phyloP scores from a whole-genome alignment of 2,888 invertebrate genomes.

The Marasmarcha lunaedactyla region DNA sequence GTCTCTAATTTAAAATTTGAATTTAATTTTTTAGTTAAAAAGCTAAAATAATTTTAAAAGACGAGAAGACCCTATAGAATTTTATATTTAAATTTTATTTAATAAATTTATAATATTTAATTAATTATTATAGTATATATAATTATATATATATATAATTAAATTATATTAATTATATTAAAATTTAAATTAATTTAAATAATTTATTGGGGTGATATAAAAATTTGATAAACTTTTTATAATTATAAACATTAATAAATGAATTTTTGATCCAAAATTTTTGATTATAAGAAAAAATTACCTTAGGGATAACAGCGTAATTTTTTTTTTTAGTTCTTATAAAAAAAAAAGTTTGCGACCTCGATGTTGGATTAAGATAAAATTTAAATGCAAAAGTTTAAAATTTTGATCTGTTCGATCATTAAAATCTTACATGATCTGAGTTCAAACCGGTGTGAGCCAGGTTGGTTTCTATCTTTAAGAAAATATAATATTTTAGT shows the following conservation, averaged over 20 bases:
- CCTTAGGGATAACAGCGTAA: conserved; percentile 89
- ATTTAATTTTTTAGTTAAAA: conserved; percentile 71
- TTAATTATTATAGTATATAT: too few species aligned
- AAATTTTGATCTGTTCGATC: conserved; percentile 84
- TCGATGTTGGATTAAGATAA: conserved; percentile 90
- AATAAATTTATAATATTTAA: conserved; percentile 20
- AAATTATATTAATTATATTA: too few species aligned
- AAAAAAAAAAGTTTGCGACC: conserved; percentile 82
- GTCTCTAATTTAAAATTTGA: conserved; percentile 55
- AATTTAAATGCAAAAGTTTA: conserved; percentile 75
- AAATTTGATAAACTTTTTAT: conserved; percentile 71
- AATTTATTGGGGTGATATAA: conserved; percentile 76
- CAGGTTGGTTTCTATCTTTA: conserved; percentile 89
- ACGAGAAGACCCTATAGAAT: conserved; percentile 86
- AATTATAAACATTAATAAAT: conserved; percentile 37
- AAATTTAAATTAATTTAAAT: conserved; percentile 25
- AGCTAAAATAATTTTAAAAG: conserved; percentile 74
- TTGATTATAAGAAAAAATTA: conserved; percentile 78
- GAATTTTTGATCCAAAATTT: conserved; percentile 68
- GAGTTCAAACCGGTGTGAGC: conserved; percentile 89
- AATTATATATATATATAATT: too few species aligned
- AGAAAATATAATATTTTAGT: conserved; percentile 73
- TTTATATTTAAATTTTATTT: conserved; percentile 53
- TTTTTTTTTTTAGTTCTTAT: conserved; percentile 81
- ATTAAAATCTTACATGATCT: conserved; percentile 88